Conservation (phyloP, 2,888 invertebrate genomes). For the Amphimallon solstitiale region DNA sequence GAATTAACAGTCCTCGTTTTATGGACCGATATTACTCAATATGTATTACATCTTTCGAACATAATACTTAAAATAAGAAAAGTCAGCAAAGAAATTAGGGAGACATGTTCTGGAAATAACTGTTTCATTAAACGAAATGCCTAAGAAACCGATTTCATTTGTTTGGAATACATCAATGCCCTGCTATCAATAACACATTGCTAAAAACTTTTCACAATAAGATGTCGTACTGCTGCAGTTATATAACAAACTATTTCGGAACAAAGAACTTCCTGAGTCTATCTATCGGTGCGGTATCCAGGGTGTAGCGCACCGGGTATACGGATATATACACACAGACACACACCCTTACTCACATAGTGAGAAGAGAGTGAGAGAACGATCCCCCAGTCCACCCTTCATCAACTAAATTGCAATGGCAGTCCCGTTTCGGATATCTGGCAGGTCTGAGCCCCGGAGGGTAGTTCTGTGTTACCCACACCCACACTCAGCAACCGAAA, state of each 20-base stretch:
- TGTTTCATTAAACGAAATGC: conserved; percentile 8
- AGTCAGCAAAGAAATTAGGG: too few relatives aligned
- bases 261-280: conserved; percentile 42
- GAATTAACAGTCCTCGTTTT: too few relatives aligned
- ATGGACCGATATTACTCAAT: too few relatives aligned
- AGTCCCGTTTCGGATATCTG: conserved; percentile 62
- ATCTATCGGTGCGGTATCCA: conserved; percentile 41
- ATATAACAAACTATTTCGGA: conserved; percentile 38
- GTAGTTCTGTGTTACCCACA: conserved; percentile 48
- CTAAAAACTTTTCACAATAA: conserved; percentile 12
- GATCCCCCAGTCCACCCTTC: conserved; percentile 59
- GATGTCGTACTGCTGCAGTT: conserved; percentile 31
- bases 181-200: conserved; percentile 22
- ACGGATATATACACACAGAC: conserved; percentile 27
- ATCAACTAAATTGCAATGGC: conserved; percentile 63
- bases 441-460: conserved; percentile 60
- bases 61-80: too few relatives aligned
- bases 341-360: conserved; percentile 19
- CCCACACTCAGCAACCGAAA: conserved; percentile 39
- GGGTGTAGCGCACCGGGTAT: conserved; percentile 32
- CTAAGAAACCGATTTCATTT: conserved; percentile 12
- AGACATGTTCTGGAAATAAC: too few relatives aligned
- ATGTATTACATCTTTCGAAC: too few relatives aligned
- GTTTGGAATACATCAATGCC: conserved; percentile 11
- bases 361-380: conserved; percentile 21